These are phyloP conservation scores for Ceryle rudis DNA, from an alignment of 2,797 vertebrate species.

Conservation along the genomic window DNA sequence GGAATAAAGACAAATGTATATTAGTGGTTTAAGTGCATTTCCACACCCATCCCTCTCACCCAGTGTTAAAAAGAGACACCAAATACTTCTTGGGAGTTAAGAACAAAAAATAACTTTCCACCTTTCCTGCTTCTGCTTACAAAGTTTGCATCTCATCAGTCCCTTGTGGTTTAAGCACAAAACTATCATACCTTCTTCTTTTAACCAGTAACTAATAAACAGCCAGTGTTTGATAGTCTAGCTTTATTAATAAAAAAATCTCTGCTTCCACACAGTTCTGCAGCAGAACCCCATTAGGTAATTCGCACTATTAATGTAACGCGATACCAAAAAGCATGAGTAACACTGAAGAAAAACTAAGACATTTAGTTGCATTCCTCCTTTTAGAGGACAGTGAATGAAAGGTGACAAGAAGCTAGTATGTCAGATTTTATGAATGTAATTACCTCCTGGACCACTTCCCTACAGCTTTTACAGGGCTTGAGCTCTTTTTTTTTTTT, in stretches of 20 bases:
- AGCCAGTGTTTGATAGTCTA: neutral
- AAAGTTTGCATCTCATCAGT: neutral
- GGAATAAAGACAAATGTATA: constrained; percentile 18
- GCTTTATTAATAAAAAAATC: neutral
- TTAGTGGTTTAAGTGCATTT: neutral
- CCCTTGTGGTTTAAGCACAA: neutral
- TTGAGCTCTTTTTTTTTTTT: neutral
- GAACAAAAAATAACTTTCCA: neutral
- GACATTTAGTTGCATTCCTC: neutral
- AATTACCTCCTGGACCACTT: neutral
- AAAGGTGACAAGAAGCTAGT: neutral
- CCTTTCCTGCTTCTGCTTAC: neutral
- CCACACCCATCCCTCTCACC: neutral
- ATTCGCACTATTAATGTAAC: neutral
- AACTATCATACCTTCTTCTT: neutral
- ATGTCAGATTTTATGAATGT: neutral
- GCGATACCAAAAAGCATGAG: neutral
- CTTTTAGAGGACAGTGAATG: neutral
- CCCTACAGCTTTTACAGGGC: neutral
- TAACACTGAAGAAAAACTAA: neutral
- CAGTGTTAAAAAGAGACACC: neutral
- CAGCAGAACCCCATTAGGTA: neutral
- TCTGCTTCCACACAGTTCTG: neutral
- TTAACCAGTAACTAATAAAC: neutral
- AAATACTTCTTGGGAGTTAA: neutral